Base-by-base conservation (phyloP, 2,797 vertebrate genomes). In the Epinephelus malabaricus region DNA sequence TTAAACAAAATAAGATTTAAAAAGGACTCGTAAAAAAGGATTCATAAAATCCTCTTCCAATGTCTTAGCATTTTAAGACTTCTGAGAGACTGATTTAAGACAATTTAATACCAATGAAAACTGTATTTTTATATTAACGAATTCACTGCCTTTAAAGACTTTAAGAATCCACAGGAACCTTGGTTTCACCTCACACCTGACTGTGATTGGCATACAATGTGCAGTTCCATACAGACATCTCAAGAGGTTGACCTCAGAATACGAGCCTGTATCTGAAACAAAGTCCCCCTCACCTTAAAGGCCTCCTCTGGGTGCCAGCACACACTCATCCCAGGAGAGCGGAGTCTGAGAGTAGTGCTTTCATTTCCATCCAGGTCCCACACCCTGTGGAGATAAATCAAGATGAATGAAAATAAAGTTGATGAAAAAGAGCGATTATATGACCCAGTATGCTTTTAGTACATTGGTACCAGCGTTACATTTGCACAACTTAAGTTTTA, bases 301-400 rank as follows among this genome's bases (percentile, higher is more conserved):
- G 93, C 89, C 79, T 99, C 98, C 78, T 97, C 96, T n/a, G 98
- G 97, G 91, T 99, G 98, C 98, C 98, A 99, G 92, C 97, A 98
- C 72, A 99, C 97, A 78, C 97, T 98, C 94, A 99, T 95, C 64
- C 98, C 98, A 68, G 98, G 97, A 73, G 98, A 99, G 77, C 94
- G 95, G 63, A 99, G 96, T 88, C 96, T 95, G 90, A 99, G 97
- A 70, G 92, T 92, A 19, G 94, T 85, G n/a, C 92, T 97, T 84
- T 98, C 96, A 82, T 95, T 96, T 77, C 97, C 98, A 71, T 97
- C 96, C 91, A 99, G 95, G 93, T 97, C 97, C 98, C 98, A 99
- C 85, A 99, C 92, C 86, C 98, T 99, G 92, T 49, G 69, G 19
- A 83, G 68, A 86, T 21, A 18, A 71, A 84, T 46, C n/a, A 47